phyloP scores from a whole-genome alignment of 2,888 invertebrate genomes.

The Pseudococcus viburni region DNA sequence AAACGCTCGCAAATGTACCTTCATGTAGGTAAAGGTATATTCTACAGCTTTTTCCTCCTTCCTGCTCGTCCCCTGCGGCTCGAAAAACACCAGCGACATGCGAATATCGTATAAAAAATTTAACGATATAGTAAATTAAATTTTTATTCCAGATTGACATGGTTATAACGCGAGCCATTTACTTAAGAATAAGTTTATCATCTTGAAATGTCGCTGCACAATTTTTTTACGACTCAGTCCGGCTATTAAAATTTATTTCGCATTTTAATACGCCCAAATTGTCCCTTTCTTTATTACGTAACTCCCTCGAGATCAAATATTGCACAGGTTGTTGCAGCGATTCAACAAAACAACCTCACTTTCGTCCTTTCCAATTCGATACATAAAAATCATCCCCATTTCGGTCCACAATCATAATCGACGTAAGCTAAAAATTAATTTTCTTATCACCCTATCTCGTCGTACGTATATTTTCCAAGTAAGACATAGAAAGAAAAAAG shows the following conservation, averaged over 20 bases:
- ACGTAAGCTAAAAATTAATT: slow-evolving; percentile 43
- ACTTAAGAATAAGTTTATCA: slow-evolving; percentile 38
- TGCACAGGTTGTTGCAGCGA: not conserved
- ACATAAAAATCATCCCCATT: slow-evolving; percentile 19
- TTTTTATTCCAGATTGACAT: slow-evolving; percentile 45
- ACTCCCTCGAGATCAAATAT: not conserved
- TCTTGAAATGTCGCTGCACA: slow-evolving; percentile 17
- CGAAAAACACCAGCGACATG: slow-evolving; percentile 32
- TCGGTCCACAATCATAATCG: not conserved
- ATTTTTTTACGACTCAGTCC: slow-evolving; percentile 25
- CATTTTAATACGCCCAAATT: slow-evolving; percentile 36
- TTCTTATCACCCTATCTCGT: slow-evolving; percentile 30
- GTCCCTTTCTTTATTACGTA: slow-evolving; percentile 1
- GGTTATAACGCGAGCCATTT: slow-evolving; percentile 33
- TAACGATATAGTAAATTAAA: slow-evolving; percentile 50
- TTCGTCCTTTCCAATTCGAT: not conserved
- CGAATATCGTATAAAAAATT: slow-evolving; percentile 44
- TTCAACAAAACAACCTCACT: no score
- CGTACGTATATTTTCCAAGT: not conserved
- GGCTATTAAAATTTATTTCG: slow-evolving; percentile 41
- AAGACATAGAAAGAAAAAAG: slow-evolving; percentile 5
- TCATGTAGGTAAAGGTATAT: not conserved
- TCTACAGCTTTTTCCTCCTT: not conserved
- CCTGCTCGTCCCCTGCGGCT: not conserved
- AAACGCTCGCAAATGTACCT: not conserved